These are phyloP conservation scores for Scaptodrosophila latifasciaeformis DNA, from an alignment of 2,888 invertebrate species.

Conservation along the genomic window DNA sequence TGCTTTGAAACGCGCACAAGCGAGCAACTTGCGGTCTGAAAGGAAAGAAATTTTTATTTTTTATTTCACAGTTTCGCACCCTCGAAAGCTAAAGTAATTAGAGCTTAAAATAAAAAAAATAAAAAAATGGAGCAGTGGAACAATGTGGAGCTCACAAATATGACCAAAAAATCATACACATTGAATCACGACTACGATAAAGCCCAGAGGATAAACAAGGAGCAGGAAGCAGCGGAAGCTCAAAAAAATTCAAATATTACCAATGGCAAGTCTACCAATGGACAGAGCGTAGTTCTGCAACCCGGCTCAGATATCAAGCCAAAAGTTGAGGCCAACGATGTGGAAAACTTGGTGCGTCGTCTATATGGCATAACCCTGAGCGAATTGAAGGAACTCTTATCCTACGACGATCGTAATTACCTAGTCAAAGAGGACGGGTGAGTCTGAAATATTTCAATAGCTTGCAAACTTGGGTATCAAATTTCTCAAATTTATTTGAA, in stretches of 20 bases:
- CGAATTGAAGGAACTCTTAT: constrained; percentile 70
- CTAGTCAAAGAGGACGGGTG: constrained; percentile 73
- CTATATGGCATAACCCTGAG: constrained; percentile 73
- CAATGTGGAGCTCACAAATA: constrained; percentile 68
- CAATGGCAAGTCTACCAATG: constrained; percentile 18
- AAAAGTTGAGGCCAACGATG: constrained; percentile 61
- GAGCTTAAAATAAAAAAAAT: constrained; percentile 8
- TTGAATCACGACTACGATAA: constrained; percentile 69
- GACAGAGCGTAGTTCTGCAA: constrained; percentile 49
- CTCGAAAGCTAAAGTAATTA: constrained; percentile 18
- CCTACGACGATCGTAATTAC: constrained; percentile 75
- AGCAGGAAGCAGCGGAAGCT: constrained; percentile 7
- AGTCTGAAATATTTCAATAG: no score
- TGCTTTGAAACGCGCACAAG: constrained; percentile 38
- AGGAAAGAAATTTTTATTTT: not conserved
- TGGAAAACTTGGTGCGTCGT: constrained; percentile 68
- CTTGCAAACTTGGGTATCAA: no score
- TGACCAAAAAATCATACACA: constrained; percentile 72
- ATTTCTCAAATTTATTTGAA: no score
- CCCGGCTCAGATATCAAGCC: constrained; percentile 74
- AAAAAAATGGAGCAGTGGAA: constrained; percentile 65
- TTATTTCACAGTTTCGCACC: not conserved
- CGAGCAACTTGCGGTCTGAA: constrained; percentile 22
- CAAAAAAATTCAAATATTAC: constrained; percentile 17
- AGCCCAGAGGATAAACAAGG: constrained; percentile 36